A percentile compares a stretch with the other conserved stretches of the same genome.
phyloP scores from a whole-genome alignment of 2,797 vertebrate species.

The Pipistrellus pipistrellus region DNA sequence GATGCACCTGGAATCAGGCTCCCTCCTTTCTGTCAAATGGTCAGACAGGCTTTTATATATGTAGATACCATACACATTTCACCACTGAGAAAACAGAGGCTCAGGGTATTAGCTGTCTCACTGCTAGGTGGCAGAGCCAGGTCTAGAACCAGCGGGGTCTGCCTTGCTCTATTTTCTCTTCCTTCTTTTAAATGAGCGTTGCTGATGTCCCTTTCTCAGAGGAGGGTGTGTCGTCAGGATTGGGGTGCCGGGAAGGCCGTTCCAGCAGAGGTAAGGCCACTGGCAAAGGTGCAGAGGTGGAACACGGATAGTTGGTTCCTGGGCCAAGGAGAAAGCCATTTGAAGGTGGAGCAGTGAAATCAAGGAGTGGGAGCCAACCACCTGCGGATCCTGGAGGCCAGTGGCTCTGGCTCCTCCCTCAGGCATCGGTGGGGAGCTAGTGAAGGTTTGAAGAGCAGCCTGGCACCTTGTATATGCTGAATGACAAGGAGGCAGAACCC shows the following conservation, averaged over 20 bases:
- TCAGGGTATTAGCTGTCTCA: accelerated
- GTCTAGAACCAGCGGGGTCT: neutral
- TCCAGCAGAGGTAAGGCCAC: neutral
- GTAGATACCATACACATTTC: neutral
- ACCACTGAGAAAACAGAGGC: neutral
- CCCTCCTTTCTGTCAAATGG: no score
- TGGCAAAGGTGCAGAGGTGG: no score
- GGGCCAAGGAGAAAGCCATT: neutral
- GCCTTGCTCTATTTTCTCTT: neutral
- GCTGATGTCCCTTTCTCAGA: no score
- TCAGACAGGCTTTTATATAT: no score
- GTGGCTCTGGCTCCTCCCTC: neutral
- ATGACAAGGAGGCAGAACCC: neutral
- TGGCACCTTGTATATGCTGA: no score
- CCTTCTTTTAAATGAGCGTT: neutral
- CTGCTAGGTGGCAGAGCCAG: neutral
- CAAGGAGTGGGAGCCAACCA: neutral
- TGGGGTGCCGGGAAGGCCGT: accelerated
- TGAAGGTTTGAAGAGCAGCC: neutral
- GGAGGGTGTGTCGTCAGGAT: accelerated
- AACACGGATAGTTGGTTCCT: no score
- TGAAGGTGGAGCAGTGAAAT: neutral
- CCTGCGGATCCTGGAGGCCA: neutral
- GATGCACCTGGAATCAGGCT: no score
- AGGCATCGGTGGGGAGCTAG: neutral